These are phyloP conservation scores for Bryconaethiops microstoma DNA, from an alignment of 2,797 vertebrate genomes.

Conservation along the genomic window DNA sequence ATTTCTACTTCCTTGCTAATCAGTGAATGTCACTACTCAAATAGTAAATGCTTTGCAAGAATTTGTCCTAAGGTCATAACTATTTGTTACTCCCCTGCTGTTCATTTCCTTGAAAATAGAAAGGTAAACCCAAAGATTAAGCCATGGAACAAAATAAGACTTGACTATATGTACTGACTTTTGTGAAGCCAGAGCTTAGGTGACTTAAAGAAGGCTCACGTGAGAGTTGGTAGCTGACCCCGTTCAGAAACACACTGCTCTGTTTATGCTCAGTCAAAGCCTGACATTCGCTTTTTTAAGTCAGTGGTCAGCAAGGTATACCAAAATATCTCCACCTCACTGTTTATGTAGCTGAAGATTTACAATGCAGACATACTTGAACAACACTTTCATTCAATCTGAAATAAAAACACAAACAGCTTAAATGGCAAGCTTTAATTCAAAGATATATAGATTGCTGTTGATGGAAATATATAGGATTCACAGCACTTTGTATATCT, in stretches of 20 bases:
- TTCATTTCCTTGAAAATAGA: not conserved
- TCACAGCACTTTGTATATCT: no score
- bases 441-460: no score
- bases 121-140: constrained; percentile 20
- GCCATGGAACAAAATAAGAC: constrained; percentile 20
- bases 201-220: constrained; percentile 22
- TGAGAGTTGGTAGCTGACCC: constrained; percentile 13
- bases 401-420: no score
- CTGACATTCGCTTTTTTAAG: not conserved
- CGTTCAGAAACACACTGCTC: constrained; percentile 7
- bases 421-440: no score
- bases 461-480: no score
- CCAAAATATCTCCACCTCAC: not conserved
- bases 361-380: not conserved
- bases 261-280: not conserved
- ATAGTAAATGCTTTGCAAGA: not conserved
- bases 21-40: not conserved
- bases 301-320: not conserved
- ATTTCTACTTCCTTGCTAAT: not conserved
- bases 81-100: not conserved
- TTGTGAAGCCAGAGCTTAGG: constrained; percentile 17
- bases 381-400: not conserved
- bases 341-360: not conserved
- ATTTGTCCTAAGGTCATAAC: not conserved
- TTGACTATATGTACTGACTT: constrained; percentile 9